Evolutionary conservation across 2,888 invertebrate genomes (phyloP).

Genomic region (Cosmia pyralina): DNA sequence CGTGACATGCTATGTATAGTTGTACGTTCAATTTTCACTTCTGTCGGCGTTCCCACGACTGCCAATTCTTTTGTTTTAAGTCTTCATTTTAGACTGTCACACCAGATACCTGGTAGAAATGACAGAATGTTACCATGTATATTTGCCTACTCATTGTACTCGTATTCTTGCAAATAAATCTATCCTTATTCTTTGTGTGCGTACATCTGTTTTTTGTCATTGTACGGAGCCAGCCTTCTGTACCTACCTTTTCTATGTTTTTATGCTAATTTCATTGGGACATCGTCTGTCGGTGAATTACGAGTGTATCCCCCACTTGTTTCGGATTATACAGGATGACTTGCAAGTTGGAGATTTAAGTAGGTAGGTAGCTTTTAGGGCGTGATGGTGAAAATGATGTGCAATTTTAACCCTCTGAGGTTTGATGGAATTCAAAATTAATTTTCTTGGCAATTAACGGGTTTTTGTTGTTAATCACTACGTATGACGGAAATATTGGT

Average conservation of each 20-base stretch:
- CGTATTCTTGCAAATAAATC: neutral
- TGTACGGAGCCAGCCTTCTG: constrained; percentile 11
- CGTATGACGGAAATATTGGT: no score
- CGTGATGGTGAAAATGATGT: constrained; percentile 26
- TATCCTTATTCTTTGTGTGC: neutral
- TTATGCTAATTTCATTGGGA: constrained; percentile 67
- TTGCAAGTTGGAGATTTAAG: neutral
- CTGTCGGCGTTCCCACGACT: no score
- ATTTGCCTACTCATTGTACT: neutral
- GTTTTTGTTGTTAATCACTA: neutral
- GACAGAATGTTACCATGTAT: no score
- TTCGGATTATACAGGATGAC: constrained; percentile 42
- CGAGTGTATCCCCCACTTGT: constrained; percentile 54
- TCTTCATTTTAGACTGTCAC: neutral
- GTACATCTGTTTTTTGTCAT: neutral
- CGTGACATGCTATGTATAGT: no score
- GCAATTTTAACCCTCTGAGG: constrained; percentile 45
- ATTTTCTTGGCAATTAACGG: constrained; percentile 16
- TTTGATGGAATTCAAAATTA: constrained; percentile 30
- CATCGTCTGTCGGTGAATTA: constrained; percentile 61
- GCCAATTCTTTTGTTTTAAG: neutral
- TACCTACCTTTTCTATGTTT: neutral
- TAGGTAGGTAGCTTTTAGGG: constrained; percentile 7
- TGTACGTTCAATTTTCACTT: no score
- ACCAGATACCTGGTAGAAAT: neutral